These are phyloP conservation scores for Micrasema minimum DNA, from an alignment of 1,140 invertebrate genomes.

Conservation along the genomic window DNA sequence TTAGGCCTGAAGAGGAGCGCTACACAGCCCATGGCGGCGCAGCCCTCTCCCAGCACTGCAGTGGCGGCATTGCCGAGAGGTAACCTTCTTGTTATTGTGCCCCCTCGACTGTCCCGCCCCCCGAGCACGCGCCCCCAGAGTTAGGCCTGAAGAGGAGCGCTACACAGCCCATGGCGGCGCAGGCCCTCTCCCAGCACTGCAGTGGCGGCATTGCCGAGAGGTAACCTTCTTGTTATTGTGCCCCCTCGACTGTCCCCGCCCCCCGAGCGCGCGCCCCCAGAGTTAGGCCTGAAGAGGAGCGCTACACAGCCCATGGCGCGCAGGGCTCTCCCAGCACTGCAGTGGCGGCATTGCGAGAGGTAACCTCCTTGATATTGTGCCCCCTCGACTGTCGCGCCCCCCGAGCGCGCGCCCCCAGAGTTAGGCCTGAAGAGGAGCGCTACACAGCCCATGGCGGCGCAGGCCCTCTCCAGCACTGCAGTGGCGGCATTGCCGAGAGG, in stretches of 20 bases:
- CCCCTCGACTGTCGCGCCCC: too few species aligned
- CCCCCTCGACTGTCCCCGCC: too few species aligned
- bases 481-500: conserved; percentile 74
- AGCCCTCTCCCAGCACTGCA: conserved; percentile 67
- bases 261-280: too few species aligned
- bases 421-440: conserved; percentile 57
- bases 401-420: too few species aligned
- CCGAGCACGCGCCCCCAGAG: too few species aligned
- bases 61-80: conserved; percentile 74
- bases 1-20: conserved; percentile 57
- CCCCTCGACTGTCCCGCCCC: too few species aligned
- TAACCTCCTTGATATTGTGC: too few species aligned
- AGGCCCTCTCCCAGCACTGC: conserved; percentile 67
- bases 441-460: conserved; percentile 62
- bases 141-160: conserved; percentile 57
- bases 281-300: conserved; percentile 54
- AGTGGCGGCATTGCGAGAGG: conserved; percentile 75
- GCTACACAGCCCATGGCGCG: conserved; percentile 63
- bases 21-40: conserved; percentile 62
- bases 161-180: conserved; percentile 62
- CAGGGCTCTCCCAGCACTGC: conserved; percentile 65
- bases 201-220: conserved; percentile 74
- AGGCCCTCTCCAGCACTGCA: conserved; percentile 67
- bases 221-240: too few species aligned
- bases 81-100: too few species aligned